These are phyloP conservation scores for Odontamblyopus lacepedii DNA, from an alignment of 2,797 vertebrate species.

Conservation along the genomic window DNA sequence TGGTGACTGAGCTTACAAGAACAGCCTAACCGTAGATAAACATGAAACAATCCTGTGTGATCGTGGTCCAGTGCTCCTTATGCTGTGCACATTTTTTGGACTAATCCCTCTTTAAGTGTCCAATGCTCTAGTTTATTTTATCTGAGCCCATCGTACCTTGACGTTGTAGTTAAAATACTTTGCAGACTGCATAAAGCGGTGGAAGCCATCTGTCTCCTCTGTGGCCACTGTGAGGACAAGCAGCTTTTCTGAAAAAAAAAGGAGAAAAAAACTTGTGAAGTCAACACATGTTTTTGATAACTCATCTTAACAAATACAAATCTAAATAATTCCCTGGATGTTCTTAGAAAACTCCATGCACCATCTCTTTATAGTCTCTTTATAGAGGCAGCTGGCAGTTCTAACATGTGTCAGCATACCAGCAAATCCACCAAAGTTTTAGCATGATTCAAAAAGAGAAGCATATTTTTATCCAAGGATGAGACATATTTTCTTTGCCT, in stretches of 20 bases:
- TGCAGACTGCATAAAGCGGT: constrained; percentile 91
- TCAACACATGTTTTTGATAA: constrained; percentile 18
- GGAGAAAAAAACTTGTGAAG: constrained; percentile 16
- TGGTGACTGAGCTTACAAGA: neutral
- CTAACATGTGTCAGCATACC: constrained; percentile 62
- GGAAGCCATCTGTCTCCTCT: constrained; percentile 91
- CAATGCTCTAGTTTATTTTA: constrained; percentile 3
- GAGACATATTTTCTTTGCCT: constrained; percentile 32
- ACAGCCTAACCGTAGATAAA: neutral
- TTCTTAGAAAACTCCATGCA: neutral
- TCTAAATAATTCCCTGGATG: neutral
- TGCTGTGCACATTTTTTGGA: neutral
- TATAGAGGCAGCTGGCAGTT: constrained; percentile 6
- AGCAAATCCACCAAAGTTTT: constrained; percentile 31
- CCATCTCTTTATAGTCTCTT: constrained; percentile 6
- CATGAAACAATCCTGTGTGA: neutral
- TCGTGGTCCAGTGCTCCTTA: neutral
- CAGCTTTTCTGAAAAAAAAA: constrained; percentile 83
- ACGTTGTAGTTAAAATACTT: constrained; percentile 94
- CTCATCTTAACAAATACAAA: constrained; percentile 34
- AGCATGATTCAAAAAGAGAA: constrained; percentile 40
- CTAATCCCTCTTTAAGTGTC: neutral
- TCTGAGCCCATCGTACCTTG: constrained; percentile 79
- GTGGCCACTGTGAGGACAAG: constrained; percentile 94
- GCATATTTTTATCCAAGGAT: constrained; percentile 31